These are phyloP conservation scores for Ctenomys sociabilis DNA, from an alignment of 2,113 vertebrate genomes.

Conservation along the genomic window DNA sequence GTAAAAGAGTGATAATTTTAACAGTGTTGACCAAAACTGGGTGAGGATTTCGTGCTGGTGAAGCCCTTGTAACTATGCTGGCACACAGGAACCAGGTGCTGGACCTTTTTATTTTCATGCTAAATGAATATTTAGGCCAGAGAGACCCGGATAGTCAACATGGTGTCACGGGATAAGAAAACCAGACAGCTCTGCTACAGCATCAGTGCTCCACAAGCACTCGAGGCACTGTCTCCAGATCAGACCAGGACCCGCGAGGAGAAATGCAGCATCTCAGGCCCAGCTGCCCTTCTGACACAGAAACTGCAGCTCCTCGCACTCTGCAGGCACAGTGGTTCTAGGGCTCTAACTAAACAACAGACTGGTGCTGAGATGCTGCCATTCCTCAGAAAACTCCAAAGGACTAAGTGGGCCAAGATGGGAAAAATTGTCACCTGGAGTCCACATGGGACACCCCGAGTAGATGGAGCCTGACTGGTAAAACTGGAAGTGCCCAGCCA, in stretches of 20 bases:
- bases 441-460: neutral
- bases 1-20: neutral
- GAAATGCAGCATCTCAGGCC: neutral
- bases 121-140: neutral
- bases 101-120: neutral
- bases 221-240: neutral
- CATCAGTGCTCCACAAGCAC: neutral
- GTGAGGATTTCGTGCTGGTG: neutral
- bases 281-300: neutral
- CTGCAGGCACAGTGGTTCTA: neutral
- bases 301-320: neutral
- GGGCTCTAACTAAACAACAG: neutral
- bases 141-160: neutral
- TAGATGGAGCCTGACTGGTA: accelerated
- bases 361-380: neutral
- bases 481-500: neutral
- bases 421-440: neutral
- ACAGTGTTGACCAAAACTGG: too few relatives aligned
- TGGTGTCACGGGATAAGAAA: neutral
- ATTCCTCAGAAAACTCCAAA: neutral
- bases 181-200: neutral
- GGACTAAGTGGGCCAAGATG: neutral
- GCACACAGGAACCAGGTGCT: neutral
- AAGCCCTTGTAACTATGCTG: neutral
- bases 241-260: neutral